Evolutionary conservation across 2,888 invertebrate genomes (phyloP).

Genomic region (Leucania comma): DNA sequence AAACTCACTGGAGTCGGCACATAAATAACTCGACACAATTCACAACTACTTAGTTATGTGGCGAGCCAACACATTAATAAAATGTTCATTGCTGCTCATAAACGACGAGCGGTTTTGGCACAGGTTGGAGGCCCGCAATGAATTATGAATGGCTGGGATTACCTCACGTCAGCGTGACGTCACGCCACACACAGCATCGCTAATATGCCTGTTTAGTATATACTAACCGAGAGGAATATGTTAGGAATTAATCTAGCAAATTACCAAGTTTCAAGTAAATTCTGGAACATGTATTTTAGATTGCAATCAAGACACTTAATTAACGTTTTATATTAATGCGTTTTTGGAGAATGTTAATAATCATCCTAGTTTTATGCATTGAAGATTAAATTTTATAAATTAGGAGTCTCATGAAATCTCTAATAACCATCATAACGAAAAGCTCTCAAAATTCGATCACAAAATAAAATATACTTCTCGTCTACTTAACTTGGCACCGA

Average conservation of each 20-base stretch:
- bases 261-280: slow-evolving; percentile 16
- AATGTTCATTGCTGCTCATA: slow-evolving; percentile 60
- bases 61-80: slow-evolving; percentile 61
- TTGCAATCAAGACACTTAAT: slow-evolving; percentile 7
- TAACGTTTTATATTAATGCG: neutral
- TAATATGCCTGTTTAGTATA: slow-evolving; percentile 52
- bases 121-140: slow-evolving; percentile 46
- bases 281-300: slow-evolving; percentile 8
- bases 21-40: slow-evolving; percentile 61
- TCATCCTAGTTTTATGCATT: neutral
- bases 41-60: slow-evolving; percentile 57
- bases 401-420: neutral
- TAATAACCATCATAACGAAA: neutral
- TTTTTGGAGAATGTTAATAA: neutral
- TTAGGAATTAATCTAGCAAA: slow-evolving; percentile 49
- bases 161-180: slow-evolving; percentile 52
- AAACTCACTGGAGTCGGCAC: slow-evolving; percentile 38
- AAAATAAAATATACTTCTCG: neutral
- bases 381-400: neutral
- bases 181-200: slow-evolving; percentile 49
- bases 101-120: slow-evolving; percentile 51
- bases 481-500: neutral
- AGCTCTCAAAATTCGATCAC: neutral
- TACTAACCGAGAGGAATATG: slow-evolving; percentile 37
- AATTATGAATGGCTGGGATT: slow-evolving; percentile 54